Percentiles rank a stretch among this genome's conserved stretches.
Conservation (phyloP, 2,888 invertebrate species). For the Amiota mariae region DNA sequence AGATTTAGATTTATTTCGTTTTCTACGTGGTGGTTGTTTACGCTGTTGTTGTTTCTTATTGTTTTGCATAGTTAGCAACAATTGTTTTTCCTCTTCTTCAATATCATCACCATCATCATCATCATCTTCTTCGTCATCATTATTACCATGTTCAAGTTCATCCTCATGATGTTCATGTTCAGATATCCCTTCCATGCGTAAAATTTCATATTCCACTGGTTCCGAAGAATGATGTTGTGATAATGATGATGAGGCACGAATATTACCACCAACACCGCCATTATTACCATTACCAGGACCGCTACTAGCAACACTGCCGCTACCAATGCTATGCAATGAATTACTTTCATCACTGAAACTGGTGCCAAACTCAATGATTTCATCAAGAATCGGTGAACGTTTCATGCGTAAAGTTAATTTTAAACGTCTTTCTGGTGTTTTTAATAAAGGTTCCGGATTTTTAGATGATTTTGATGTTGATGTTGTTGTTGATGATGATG, state of each 20-base stretch:
- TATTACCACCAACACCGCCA: constrained; percentile 64
- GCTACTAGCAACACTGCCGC: constrained; percentile 17
- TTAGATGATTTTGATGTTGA: constrained; percentile 44
- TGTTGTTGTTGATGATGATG: constrained; percentile 33
- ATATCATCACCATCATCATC: constrained; percentile 35
- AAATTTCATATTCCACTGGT: constrained; percentile 87
- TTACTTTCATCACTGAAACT: constrained; percentile 78
- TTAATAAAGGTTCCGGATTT: constrained; percentile 62
- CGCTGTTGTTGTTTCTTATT: neutral
- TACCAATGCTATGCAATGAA: constrained; percentile 45
- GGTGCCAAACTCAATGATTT: constrained; percentile 86
- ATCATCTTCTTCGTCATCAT: constrained; percentile 23
- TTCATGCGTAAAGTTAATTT: constrained; percentile 90
- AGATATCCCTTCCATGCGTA: constrained; percentile 84
- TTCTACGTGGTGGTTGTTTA: constrained; percentile 73
- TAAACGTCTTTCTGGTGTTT: constrained; percentile 75
- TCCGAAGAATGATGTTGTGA: constrained; percentile 58
- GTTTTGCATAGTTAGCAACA: constrained; percentile 22
- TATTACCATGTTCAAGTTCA: constrained; percentile 51
- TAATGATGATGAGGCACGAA: constrained; percentile 46
- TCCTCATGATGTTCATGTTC: constrained; percentile 71
- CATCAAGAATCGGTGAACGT: constrained; percentile 88
- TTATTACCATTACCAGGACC: constrained; percentile 37
- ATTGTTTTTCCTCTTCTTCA: neutral
- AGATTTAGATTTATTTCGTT: constrained; percentile 77